phyloP scores from a whole-genome alignment of 2,888 invertebrate species.

The Hirudinaria manillensis region DNA sequence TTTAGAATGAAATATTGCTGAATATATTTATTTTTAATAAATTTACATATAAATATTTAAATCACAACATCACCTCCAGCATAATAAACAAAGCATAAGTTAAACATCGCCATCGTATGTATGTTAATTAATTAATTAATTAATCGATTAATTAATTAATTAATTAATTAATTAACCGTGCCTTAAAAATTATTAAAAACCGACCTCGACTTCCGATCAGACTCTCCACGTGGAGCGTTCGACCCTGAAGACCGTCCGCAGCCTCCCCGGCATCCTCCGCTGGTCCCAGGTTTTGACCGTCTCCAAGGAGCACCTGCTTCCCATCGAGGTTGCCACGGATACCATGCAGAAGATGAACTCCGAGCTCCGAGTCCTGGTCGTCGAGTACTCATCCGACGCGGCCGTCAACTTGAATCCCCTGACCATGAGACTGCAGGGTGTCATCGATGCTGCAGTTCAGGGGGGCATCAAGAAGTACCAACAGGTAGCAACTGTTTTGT shows the following conservation, averaged over 20 bases:
- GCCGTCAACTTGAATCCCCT: conserved; percentile 46
- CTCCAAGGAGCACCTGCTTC: conserved; percentile 69
- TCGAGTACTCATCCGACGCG: conserved; percentile 63
- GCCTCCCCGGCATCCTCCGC: conserved; percentile 50
- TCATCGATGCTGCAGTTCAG: conserved; percentile 49
- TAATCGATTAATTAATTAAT: too few species aligned
- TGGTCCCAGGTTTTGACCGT: conserved; percentile 63
- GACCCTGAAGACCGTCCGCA: conserved; percentile 45
- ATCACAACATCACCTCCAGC: too few species aligned
- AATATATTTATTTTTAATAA: too few species aligned
- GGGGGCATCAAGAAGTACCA: conserved; percentile 53
- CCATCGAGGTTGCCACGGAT: conserved; percentile 48
- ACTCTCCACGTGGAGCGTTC: conserved; percentile 49
- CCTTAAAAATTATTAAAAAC: too few species aligned
- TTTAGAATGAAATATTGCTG: too few species aligned
- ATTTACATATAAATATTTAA: too few species aligned
- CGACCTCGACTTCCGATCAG: conserved; percentile 42
- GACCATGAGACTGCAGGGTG: conserved; percentile 49
- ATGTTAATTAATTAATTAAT: too few species aligned
- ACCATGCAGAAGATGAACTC: conserved; percentile 44
- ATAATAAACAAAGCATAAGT: too few species aligned
- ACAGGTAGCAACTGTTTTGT: conserved; percentile 43
- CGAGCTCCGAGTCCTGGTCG: conserved; percentile 65
- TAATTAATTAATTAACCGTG: too few species aligned
- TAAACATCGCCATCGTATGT: too few species aligned